Base-by-base conservation (phyloP, 2,797 vertebrate species). In the Tokudaia muenninki region DNA sequence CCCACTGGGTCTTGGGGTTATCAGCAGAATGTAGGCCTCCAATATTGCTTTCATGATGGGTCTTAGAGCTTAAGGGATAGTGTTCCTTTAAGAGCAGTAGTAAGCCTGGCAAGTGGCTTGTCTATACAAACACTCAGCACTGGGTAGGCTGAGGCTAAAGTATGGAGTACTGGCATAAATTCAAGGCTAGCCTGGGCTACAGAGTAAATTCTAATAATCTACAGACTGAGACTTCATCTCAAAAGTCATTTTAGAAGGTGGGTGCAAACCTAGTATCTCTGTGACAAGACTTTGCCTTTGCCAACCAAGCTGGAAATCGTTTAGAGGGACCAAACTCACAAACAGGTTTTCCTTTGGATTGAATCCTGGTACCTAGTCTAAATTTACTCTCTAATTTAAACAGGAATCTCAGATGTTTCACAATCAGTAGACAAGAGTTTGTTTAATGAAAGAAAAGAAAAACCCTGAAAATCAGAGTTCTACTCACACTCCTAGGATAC, bases 351-450 rank as follows among this genome's bases (percentile, higher is more conserved):
- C 84, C 82, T 98, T 95, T 41, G 31, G 14, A 93, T 90, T 80
- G 67, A 77, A n/a, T 96, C n/a, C 81, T 96, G 92, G 87, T 67
- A 74, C 94, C 70, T 22, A 74, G 74, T 97, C 95, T 95, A 97
- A 98, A 97, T 52, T 95, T 94, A 93, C 63, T 94, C 83, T 75
- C 16, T 93, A 87, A 98, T 81, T 86, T 87, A 67, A 98, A 94
- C 57, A 97, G 95, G 80, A 98, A 89, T 96, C 87, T 59, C 82
- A 88, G 79, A 92, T 78, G 65, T 55, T 52, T 87, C 17, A 10
- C 50, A 97, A 97, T 90, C 88, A 89, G 65, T 94, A 97, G 82
- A 98, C 70, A 50, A 90, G 5, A 65, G 78, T 86, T 91, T 84
- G 83, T 63, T 92, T 91, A 61, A 79, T 55, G 41, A 92, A 88